Evolutionary conservation across 2,113 vertebrate species (phyloP).

Genomic region (Corydoras sp.): DNA sequence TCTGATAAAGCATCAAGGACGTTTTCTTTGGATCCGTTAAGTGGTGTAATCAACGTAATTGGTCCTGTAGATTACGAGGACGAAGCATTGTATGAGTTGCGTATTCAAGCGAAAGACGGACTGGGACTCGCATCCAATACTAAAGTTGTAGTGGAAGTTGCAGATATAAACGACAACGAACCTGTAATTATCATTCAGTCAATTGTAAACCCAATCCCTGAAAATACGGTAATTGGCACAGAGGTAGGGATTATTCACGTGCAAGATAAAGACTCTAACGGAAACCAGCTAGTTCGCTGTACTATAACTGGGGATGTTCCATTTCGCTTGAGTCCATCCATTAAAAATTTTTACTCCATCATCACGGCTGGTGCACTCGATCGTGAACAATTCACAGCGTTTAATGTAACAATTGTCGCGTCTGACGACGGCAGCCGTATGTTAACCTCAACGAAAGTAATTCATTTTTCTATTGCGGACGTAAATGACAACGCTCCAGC

Average conservation of each 20-base stretch:
- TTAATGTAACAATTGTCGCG: too few relatives aligned
- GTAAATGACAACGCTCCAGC: conserved; percentile 40
- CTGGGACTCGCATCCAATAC: conserved; percentile 56
- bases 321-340: conserved; percentile 59
- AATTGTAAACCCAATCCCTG: conserved; percentile 50
- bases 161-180: conserved; percentile 66
- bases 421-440: too few relatives aligned
- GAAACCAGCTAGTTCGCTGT: conserved; percentile 55
- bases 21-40: conserved; percentile 55
- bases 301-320: conserved; percentile 50
- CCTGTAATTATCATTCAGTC: conserved; percentile 59
- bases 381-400: too few relatives aligned
- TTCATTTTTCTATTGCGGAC: background rate
- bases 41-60: conserved; percentile 59
- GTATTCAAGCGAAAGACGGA: conserved; percentile 63
- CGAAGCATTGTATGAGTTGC: conserved; percentile 57
- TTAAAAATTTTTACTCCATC: too few relatives aligned
- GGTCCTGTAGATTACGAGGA: conserved; percentile 65
- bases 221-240: conserved; percentile 53
- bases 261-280: conserved; percentile 57
- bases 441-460: too few relatives aligned
- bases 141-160: conserved; percentile 57
- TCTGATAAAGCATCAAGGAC: conserved; percentile 25
- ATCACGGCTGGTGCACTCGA: too few relatives aligned
- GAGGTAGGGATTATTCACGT: conserved; percentile 62